Base-by-base conservation (phyloP, 37 sponge, comb jelly and placozoan genomes). In the Oopsacas minuta region DNA sequence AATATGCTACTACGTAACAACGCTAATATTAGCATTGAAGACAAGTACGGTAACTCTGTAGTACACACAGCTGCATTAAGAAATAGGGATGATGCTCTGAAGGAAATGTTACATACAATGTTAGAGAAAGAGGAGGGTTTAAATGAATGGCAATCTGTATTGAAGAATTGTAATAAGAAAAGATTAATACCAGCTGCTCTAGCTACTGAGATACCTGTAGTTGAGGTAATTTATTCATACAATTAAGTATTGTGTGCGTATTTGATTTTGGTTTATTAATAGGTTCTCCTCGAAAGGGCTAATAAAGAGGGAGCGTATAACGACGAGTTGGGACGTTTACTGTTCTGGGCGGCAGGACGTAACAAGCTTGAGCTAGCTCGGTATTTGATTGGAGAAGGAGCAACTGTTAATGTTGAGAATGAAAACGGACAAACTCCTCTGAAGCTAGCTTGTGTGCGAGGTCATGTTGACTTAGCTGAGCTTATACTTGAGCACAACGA, bases 401-500 rank as follows among this genome's bases (percentile, higher is more conserved):
- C 75, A 3, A 25, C 75, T 20, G 75, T 61, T 34, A 61, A 61
- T 61, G 75, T 61, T 25, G 75, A 61, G 75, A 61, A 61, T 12
- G 49, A 42, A 15, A 61, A 61, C 75, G 75, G 75, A 3, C 75
- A 61, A 34, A 61, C 75, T 34, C 75, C 75, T 25, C 75, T 61
- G 5, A 61, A 61, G 75, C 75, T 61, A 12, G 75, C 75, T 34
- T 61, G 75, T 61, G 75, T 61, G 1, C 75, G 75, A 5, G 75
- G 75, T 3, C 75, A 61, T 34, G 75, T 61, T 25, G 75, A 61
- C 75, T 34, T 61, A 61, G 75, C 75, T 5, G 75, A 61, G 30
- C 75, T 61, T 61, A 61, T 61, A 20, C 75, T 61, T 25, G 17
- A 61, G 75, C 75, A 61, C 75, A 61, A 34, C 75, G 28, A 61